Evolutionary conservation across 2,113 vertebrate species (phyloP).

Genomic region (Pedionomus torquatus): DNA sequence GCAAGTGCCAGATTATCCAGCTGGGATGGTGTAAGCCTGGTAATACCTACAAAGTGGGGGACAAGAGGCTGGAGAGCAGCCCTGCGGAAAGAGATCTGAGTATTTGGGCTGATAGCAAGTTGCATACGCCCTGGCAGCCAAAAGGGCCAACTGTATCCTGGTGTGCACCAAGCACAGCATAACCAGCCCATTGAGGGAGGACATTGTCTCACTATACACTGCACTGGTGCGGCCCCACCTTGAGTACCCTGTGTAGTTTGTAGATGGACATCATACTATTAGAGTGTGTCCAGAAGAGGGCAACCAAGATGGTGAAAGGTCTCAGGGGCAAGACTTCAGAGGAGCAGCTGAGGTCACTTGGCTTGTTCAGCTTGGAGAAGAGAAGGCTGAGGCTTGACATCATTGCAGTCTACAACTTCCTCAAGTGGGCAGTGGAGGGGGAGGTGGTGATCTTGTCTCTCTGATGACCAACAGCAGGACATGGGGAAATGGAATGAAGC

Average conservation of each 20-base stretch:
- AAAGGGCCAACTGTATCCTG: neutral
- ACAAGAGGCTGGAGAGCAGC: neutral
- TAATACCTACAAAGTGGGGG: accelerated
- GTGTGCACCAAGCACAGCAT: neutral
- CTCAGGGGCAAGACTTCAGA: neutral
- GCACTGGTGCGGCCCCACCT: neutral
- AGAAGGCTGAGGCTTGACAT: neutral
- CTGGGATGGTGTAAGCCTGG: accelerated
- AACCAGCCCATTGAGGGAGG: accelerated
- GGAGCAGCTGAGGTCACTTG: neutral
- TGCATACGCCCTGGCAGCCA: neutral
- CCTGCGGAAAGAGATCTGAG: neutral
- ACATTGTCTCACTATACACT: neutral
- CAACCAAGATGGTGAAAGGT: neutral
- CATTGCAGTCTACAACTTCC: neutral
- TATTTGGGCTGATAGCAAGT: neutral
- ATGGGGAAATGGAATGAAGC: neutral
- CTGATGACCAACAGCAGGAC: neutral
- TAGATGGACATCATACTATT: neutral
- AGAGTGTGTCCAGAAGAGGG: neutral
- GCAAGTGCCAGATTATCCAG: neutral
- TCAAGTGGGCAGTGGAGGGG: neutral
- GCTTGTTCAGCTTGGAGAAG: neutral
- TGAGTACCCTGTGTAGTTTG: neutral
- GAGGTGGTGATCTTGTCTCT: neutral